Conservation (phyloP, 2,888 invertebrate genomes). For the Anthophora plumipes region DNA sequence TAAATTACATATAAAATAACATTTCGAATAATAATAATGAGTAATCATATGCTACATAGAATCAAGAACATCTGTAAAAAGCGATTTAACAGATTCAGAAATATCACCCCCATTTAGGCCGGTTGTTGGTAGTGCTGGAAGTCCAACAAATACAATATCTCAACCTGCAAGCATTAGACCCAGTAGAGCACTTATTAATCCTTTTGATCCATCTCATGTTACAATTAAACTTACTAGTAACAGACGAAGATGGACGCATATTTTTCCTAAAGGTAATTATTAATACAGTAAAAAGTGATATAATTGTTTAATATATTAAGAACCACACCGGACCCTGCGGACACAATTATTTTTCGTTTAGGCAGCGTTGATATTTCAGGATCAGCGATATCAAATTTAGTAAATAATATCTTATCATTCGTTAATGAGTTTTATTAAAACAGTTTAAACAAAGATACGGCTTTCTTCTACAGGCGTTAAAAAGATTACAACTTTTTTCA, state of each 20-base stretch:
- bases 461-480: too few relatives aligned
- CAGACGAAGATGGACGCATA: conserved; percentile 98
- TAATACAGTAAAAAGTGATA: background rate
- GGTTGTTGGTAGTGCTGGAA: conserved; percentile 87
- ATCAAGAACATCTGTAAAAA: conserved; percentile 78
- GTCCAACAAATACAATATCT: conserved; percentile 83
- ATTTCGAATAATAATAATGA: background rate
- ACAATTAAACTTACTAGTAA: conserved; percentile 98
- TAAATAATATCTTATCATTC: too few relatives aligned
- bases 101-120: conserved; percentile 86
- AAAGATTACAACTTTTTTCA: too few relatives aligned
- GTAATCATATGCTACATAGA: conserved; percentile 47
- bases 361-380: too few relatives aligned
- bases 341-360: too few relatives aligned
- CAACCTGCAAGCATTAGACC: conserved; percentile 86
- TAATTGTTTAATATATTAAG: background rate
- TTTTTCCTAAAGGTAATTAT: conserved; percentile 94
- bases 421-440: too few relatives aligned
- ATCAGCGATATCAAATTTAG: too few relatives aligned
- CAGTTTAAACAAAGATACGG: too few relatives aligned
- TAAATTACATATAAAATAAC: background rate
- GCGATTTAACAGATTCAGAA: conserved; percentile 84
- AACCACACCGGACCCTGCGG: too few relatives aligned
- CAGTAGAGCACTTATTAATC: conserved; percentile 96
- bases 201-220: conserved; percentile 98